Evolutionary conservation across 2,888 invertebrate genomes (phyloP), one percentile per base, ranked within the genome.

Genomic region (Copidosoma aretas): DNA sequence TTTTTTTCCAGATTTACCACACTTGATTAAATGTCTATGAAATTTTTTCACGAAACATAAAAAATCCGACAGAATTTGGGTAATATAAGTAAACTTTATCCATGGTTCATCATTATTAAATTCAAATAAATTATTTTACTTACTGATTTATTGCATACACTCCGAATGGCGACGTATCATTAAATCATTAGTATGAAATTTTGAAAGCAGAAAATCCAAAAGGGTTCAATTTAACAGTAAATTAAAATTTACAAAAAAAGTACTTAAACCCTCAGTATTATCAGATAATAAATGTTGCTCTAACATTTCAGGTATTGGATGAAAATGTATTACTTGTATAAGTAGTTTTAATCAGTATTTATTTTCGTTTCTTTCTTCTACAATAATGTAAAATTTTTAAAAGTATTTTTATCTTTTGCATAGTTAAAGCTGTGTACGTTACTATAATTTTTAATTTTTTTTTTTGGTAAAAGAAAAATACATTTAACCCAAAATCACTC

Each of bases 1-100:
- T 70, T 76, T 46, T 54, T 71, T 19, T 76, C 75, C 8, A 43
- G 46, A 46, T n/a, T 46, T 46, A 4, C 46, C 46, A 14, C 46
- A 46, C n/a, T n/a, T 46, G 4, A 46, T 46, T n/a, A 46, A 46
- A 14, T 46, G 46, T n/a, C 46, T 46, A 4, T 4, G 46, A 46
- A 46, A 46, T 1, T 46, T 46, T 46, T 1, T 46, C 46, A 46
- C 46, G 4, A 46, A 46, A n/a, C 46, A 17, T 17, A 46, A 12
- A 10, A 46, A 46, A 46, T 4, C 4, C 2, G 46, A 46, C 14
- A 10, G 2, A 46, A 46, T 46, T 4, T 46, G n/a, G 17, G 46
- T 46, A 46, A 46, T 10, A n/a, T n/a, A n/a, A 4, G 46, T 46
- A 12, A 17, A 2, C 3, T 46, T 17, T 46, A n/a, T n/a, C n/a